Percentiles rank a stretch among this genome's conserved stretches.
These are phyloP conservation scores for Pogonomyrmex californicus DNA, from an alignment of 1,140 invertebrate genomes.

Conservation along the genomic window DNA sequence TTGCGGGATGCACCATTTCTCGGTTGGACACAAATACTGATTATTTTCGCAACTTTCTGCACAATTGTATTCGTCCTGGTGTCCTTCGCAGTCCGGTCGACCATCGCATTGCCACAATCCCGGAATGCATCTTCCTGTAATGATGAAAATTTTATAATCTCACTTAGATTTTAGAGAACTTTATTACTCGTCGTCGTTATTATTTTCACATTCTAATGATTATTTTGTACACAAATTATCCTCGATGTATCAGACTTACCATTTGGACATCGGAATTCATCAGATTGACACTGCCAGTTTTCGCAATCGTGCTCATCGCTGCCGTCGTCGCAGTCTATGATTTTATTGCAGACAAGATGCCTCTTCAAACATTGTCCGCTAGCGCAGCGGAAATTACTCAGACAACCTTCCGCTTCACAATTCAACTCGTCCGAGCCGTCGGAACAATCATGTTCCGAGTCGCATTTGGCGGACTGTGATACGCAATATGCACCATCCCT, in stretches of 20 bases:
- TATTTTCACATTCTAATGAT: not conserved
- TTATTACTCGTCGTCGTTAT: not conserved
- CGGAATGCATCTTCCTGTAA: constrained; percentile 87
- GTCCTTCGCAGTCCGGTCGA: constrained; percentile 89
- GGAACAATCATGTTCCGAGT: constrained; percentile 89
- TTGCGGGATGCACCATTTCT: constrained; percentile 88
- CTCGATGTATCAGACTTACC: constrained; percentile 70
- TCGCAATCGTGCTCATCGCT: constrained; percentile 91
- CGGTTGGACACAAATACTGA: constrained; percentile 88
- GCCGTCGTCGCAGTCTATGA: constrained; percentile 90
- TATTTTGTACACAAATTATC: not conserved
- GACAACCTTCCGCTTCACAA: constrained; percentile 88
- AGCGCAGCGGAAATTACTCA: constrained; percentile 89
- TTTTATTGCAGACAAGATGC: constrained; percentile 92
- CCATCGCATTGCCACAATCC: constrained; percentile 90
- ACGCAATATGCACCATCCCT: constrained; percentile 89
- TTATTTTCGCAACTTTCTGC: constrained; percentile 87
- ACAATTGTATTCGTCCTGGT: constrained; percentile 89
- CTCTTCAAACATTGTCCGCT: constrained; percentile 91
- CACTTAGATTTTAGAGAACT: not conserved
- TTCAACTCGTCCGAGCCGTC: constrained; percentile 89
- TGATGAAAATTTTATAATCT: constrained; percentile 15
- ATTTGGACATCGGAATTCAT: constrained; percentile 88
- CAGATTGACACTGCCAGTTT: constrained; percentile 88
- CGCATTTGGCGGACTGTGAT: constrained; percentile 87